phyloP scores from a whole-genome alignment of 2,888 invertebrate genomes.

The Lottia gigantea region DNA sequence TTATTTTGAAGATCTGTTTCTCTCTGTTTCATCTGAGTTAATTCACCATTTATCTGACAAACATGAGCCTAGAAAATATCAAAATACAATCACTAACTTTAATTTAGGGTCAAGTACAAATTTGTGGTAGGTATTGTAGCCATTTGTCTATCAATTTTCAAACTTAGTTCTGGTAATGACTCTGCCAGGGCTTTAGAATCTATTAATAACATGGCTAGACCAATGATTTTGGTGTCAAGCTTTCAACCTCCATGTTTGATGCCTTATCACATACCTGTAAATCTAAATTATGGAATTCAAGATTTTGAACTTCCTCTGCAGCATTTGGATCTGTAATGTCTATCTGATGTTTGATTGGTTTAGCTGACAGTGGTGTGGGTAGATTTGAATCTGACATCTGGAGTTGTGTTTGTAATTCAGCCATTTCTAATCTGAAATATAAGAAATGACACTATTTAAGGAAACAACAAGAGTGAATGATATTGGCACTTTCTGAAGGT shows the following conservation, averaged over 20 bases:
- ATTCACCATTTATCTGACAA: conserved; percentile 52
- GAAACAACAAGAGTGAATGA: no score
- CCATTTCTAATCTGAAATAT: conserved; percentile 51
- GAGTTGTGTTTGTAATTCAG: conserved; percentile 45
- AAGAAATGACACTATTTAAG: background rate
- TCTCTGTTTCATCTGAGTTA: conserved; percentile 47
- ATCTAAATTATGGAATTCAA: conserved; percentile 58
- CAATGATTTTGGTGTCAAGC: no score
- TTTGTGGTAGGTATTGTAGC: no score
- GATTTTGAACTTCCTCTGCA: conserved; percentile 44
- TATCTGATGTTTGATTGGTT: conserved; percentile 30
- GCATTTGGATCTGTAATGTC: conserved; percentile 37
- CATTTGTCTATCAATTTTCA: no score
- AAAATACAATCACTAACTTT: background rate
- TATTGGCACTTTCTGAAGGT: no score
- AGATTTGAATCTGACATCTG: conserved; percentile 45
- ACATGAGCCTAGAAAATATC: conserved; percentile 49
- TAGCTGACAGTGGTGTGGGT: conserved; percentile 46
- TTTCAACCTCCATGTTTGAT: no score
- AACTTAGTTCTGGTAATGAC: no score
- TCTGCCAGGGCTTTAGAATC: no score
- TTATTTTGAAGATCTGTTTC: conserved; percentile 48
- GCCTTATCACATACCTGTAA: conserved; percentile 45
- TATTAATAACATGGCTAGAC: no score
- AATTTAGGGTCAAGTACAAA: no score